phyloP scores from a whole-genome alignment of 2,888 invertebrate species.

The Phyllotreta cruciferae region DNA sequence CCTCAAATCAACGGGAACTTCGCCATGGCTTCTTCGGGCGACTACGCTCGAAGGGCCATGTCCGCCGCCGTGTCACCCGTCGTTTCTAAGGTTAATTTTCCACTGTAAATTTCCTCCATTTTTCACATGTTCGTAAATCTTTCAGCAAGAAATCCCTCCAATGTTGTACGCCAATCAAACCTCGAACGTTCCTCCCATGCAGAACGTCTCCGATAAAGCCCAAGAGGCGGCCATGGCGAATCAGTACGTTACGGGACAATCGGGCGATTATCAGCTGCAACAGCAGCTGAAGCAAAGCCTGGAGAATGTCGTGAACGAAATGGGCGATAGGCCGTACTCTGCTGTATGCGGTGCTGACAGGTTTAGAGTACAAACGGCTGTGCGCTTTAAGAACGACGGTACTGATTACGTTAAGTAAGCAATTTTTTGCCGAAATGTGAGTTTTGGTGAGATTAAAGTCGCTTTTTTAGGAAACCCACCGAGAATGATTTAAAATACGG shows the following conservation, averaged over 20 bases:
- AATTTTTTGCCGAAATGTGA: background rate
- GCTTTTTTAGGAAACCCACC: conserved; percentile 23
- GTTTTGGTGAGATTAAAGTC: no score
- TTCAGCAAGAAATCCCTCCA: conserved; percentile 3
- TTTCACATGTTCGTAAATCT: background rate
- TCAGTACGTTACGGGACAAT: background rate
- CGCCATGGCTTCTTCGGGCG: background rate
- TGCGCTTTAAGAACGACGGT: conserved; percentile 7
- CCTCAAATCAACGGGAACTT: background rate
- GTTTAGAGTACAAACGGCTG: background rate
- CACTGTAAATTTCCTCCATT: background rate
- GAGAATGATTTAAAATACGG: conserved; percentile 36
- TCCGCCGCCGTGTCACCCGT: background rate
- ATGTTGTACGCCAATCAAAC: background rate
- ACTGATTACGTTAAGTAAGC: conserved; percentile 9
- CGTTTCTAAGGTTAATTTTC: conserved; percentile 5
- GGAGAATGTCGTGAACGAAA: background rate
- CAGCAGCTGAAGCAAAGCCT: background rate
- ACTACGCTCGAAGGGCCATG: conserved; percentile 1
- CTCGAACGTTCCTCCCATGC: background rate
- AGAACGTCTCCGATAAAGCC: background rate
- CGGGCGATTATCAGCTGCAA: background rate
- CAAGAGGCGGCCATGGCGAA: background rate
- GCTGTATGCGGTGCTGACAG: conserved; percentile 7
- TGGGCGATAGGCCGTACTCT: conserved; percentile 4